These are phyloP conservation scores for Plutella xylostella DNA, from an alignment of 2,888 invertebrate genomes.

Conservation along the genomic window DNA sequence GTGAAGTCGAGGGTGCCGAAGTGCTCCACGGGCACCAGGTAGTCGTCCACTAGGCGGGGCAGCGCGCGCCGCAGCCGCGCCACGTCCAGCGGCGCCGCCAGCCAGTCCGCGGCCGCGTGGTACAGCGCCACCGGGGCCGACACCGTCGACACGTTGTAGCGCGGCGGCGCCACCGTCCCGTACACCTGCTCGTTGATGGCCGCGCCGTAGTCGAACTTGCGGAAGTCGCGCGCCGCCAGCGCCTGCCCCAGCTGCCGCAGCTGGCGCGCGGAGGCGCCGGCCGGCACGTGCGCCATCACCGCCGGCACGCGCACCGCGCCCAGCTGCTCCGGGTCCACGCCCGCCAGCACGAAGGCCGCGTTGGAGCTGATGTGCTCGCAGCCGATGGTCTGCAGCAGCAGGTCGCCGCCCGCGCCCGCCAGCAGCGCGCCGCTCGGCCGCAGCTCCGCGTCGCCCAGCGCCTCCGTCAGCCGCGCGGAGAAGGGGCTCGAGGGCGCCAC, in stretches of 20 bases:
- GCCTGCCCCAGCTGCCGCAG: conserved; percentile 69
- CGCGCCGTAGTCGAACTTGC: conserved; percentile 47
- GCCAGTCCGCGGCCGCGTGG: conserved; percentile 72
- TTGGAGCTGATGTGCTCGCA: conserved; percentile 69
- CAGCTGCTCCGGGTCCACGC: conserved; percentile 66
- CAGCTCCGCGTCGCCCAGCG: conserved; percentile 42
- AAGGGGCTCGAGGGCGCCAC: conserved; percentile 42
- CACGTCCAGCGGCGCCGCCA: conserved; percentile 73
- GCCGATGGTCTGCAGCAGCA: conserved; percentile 42
- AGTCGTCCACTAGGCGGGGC: conserved; percentile 63
- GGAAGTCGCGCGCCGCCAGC: conserved; percentile 40
- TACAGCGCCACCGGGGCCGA: conserved; percentile 47
- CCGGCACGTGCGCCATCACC: conserved; percentile 65
- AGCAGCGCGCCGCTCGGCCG: conserved; percentile 36
- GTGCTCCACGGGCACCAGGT: conserved; percentile 64
- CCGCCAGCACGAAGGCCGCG: conserved; percentile 72
- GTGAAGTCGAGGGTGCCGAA: conserved; percentile 60
- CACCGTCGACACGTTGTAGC: conserved; percentile 48
- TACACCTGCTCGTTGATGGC: conserved; percentile 45
- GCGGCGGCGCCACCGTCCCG: conserved; percentile 39
- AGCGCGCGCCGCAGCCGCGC: conserved; percentile 63
- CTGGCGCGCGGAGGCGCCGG: conserved; percentile 67
- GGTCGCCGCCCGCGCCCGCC: conserved; percentile 38
- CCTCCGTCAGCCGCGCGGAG: conserved; percentile 27
- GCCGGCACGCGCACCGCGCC: conserved; percentile 65